Conservation (phyloP, 2,113 vertebrate species). For the Tinamus guttatus region DNA sequence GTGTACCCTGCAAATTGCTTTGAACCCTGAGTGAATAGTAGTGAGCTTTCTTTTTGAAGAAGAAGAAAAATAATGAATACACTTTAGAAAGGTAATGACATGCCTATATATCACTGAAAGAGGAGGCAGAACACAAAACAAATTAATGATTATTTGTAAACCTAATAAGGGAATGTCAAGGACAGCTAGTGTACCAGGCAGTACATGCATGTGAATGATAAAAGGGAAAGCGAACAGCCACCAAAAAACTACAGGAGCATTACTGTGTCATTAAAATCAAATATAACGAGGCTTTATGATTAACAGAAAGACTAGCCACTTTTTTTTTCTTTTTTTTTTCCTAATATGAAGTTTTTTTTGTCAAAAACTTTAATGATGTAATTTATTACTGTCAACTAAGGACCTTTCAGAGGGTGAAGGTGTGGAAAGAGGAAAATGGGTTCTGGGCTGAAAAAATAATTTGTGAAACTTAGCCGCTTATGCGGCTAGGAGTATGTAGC, state of each 20-base stretch:
- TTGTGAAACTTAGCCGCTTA: neutral
- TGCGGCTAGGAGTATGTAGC: neutral
- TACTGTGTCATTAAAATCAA: neutral
- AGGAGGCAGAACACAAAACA: conserved; percentile 62
- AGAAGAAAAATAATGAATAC: conserved; percentile 53
- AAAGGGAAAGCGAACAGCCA: neutral
- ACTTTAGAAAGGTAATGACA: conserved; percentile 58
- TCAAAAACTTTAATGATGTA: neutral
- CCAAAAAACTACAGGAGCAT: neutral
- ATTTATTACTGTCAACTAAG: neutral
- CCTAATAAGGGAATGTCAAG: conserved; percentile 66
- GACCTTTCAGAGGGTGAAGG: neutral
- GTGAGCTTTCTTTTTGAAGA: neutral
- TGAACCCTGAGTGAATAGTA: neutral
- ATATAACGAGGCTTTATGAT: neutral
- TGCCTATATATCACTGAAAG: conserved; percentile 70
- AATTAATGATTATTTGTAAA: conserved; percentile 77
- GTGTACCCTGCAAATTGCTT: neutral
- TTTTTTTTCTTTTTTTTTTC: neutral
- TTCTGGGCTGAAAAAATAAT: neutral
- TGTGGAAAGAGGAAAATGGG: neutral
- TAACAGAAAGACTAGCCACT: neutral
- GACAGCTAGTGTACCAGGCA: conserved; percentile 25
- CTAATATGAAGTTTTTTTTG: neutral
- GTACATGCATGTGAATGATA: conserved; percentile 45